Conservation (phyloP, 2,888 invertebrate genomes). For the Marasmarcha lunaedactyla region DNA sequence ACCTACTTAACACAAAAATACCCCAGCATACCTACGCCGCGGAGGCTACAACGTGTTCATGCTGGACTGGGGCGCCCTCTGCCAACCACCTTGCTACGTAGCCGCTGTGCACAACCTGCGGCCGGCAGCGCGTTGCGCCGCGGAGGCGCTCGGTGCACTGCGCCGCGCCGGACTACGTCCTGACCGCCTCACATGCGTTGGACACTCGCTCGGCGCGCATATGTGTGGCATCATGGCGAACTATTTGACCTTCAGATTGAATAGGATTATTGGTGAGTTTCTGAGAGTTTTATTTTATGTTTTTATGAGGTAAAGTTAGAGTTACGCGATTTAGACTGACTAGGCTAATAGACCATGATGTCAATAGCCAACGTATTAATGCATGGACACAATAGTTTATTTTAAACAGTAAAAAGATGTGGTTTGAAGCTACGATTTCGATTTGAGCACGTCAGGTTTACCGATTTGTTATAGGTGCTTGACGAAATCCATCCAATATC, state of each 20-base stretch:
- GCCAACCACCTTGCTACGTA: slow-evolving; percentile 78
- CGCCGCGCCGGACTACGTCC: slow-evolving; percentile 75
- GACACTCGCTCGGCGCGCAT: slow-evolving; percentile 83
- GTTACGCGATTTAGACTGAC: no score
- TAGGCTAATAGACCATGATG: no score
- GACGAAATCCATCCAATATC: no score
- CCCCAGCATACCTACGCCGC: slow-evolving; percentile 77
- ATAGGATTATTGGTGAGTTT: slow-evolving; percentile 77
- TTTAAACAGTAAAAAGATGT: no score
- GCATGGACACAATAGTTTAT: no score
- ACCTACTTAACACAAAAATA: no score
- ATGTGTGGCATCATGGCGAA: slow-evolving; percentile 81
- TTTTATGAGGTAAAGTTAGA: no score
- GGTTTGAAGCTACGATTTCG: no score
- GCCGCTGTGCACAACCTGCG: slow-evolving; percentile 82
- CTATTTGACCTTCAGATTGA: slow-evolving; percentile 77
- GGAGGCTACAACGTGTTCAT: slow-evolving; percentile 83
- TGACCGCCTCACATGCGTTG: slow-evolving; percentile 78
- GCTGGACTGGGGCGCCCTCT: slow-evolving; percentile 81
- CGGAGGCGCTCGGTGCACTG: slow-evolving; percentile 72
- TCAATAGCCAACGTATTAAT: no score
- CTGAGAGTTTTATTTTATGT: not conserved
- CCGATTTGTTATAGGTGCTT: no score
- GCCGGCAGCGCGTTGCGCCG: slow-evolving; percentile 78
- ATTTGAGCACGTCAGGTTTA: no score